phyloP scores from a whole-genome alignment of 1,140 invertebrate genomes.

The Polyergus mexicanus region DNA sequence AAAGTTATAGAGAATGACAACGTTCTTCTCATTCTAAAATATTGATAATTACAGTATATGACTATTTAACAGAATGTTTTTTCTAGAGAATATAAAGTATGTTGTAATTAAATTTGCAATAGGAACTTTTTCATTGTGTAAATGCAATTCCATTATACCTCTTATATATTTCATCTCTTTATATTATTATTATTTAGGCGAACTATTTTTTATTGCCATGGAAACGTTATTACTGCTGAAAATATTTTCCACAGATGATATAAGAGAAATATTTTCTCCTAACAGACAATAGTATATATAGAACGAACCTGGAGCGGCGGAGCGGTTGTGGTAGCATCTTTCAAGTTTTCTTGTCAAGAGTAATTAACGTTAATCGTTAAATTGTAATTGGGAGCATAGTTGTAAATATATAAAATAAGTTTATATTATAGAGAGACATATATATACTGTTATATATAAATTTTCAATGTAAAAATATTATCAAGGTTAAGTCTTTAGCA shows the following conservation, averaged over 20 bases:
- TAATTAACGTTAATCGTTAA: slow-evolving; percentile 64
- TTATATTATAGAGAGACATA: slow-evolving; percentile 51
- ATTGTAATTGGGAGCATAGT: slow-evolving; percentile 44
- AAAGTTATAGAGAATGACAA: slow-evolving; percentile 4
- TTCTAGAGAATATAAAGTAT: slow-evolving; percentile 41
- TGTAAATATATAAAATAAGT: slow-evolving; percentile 57
- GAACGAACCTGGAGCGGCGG: slow-evolving; percentile 68
- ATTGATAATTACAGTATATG: slow-evolving; percentile 13
- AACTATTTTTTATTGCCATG: slow-evolving; percentile 72
- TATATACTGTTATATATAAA: slow-evolving; percentile 34
- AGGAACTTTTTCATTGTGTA: slow-evolving; percentile 74
- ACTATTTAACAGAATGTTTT: slow-evolving; percentile 64
- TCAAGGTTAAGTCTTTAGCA: slow-evolving; percentile 44
- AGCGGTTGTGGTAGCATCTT: slow-evolving; percentile 69
- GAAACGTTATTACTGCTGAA: slow-evolving; percentile 77
- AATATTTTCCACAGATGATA: slow-evolving; percentile 60
- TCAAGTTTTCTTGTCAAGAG: slow-evolving; percentile 22
- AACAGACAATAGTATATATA: slow-evolving; percentile 59
- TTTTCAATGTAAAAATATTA: slow-evolving; percentile 62
- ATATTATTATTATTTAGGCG: slow-evolving; percentile 57
- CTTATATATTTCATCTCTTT: slow-evolving; percentile 63
- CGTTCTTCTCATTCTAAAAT: slow-evolving; percentile 28
- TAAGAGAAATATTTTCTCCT: slow-evolving; percentile 66
- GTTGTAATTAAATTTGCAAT: slow-evolving; percentile 65
- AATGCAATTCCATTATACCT: slow-evolving; percentile 72